Evolutionary conservation across 2,888 invertebrate genomes (phyloP).

Genomic region (Xanthia icteritia): DNA sequence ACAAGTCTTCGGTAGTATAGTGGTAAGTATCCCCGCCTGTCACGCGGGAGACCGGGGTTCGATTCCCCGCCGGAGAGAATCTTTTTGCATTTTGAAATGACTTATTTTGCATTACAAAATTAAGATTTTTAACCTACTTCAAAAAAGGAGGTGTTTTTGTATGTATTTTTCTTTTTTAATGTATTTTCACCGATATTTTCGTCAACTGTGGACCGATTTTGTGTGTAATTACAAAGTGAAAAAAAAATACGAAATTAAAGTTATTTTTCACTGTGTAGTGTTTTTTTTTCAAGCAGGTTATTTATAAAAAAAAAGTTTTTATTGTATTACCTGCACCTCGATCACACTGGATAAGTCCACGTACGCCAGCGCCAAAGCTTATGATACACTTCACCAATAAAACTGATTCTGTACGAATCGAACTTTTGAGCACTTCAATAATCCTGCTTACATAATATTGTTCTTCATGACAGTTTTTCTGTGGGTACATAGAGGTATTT

Average conservation of each 20-base stretch:
- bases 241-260: no score
- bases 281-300: no score
- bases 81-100: constrained; percentile 62
- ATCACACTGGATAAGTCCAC: constrained; percentile 94
- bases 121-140: no score
- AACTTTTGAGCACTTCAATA: constrained; percentile 43
- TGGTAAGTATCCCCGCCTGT: constrained; percentile 91
- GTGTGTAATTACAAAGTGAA: no score
- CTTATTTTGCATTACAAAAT: constrained; percentile 4
- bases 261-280: no score
- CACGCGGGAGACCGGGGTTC: constrained; percentile 91
- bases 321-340: constrained; percentile 92
- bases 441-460: constrained; percentile 20
- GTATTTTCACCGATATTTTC: no score
- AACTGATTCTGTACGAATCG: constrained; percentile 31
- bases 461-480: background rate
- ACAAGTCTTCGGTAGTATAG: constrained; percentile 89
- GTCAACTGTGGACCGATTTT: no score
- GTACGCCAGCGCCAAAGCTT: constrained; percentile 93
- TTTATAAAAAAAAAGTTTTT: background rate
- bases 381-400: constrained; percentile 76
- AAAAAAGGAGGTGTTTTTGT: no score
- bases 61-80: constrained; percentile 89
- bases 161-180: no score
- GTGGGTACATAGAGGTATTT: constrained; percentile 23